These are phyloP conservation scores for Oncorhynchus gorbuscha DNA, from an alignment of 2,113 vertebrate species.

Conservation along the genomic window DNA sequence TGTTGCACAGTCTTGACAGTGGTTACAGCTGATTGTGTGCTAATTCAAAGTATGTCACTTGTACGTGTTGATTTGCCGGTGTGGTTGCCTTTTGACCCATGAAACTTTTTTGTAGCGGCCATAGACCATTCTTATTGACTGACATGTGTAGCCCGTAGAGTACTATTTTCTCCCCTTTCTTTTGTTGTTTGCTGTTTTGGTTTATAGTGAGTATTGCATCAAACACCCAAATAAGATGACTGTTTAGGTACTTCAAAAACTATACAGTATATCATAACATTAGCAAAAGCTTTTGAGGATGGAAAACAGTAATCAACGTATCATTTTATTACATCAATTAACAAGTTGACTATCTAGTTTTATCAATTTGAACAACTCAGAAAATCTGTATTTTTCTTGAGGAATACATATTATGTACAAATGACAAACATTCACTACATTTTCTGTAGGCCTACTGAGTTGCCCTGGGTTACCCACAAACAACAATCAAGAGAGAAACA, in stretches of 20 bases:
- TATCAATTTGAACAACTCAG: conserved; percentile 48
- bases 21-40: not conserved
- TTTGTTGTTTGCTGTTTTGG: no score
- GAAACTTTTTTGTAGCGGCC: not conserved
- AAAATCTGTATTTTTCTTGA: conserved; percentile 61
- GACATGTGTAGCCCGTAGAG: no score
- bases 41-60: not conserved
- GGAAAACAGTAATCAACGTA: conserved; percentile 15
- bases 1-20: not conserved
- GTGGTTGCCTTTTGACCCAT: not conserved
- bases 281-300: not conserved
- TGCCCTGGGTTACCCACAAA: conserved; percentile 6
- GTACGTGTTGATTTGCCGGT: not conserved
- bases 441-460: conserved; percentile 30
- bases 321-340: conserved; percentile 66
- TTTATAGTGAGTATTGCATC: not conserved
- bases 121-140: not conserved
- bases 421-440: conserved; percentile 33
- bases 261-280: not conserved
- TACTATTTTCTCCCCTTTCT: no score
- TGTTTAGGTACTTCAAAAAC: not conserved
- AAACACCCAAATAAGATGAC: not conserved
- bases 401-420: conserved; percentile 56
- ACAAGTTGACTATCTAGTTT: conserved; percentile 50
- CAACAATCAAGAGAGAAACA: conserved; percentile 16